Base-by-base conservation (phyloP, 1,140 invertebrate species). In the fruit fly (Drosophila melanogaster) region DNA sequence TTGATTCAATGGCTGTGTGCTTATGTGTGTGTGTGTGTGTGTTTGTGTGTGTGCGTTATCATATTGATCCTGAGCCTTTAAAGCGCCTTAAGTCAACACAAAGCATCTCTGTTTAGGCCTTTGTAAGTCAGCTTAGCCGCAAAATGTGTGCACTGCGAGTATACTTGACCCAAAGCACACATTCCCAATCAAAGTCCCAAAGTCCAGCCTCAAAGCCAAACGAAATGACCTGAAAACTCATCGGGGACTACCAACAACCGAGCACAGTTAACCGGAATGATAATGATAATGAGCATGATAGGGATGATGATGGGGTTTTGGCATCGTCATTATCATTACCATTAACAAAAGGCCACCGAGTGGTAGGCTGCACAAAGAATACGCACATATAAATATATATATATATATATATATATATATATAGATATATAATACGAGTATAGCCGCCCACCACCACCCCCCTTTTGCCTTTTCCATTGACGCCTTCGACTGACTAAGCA, bases 41-140 rank as follows among this genome's bases (percentile, higher is more conserved):
- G 14, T 6, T 4, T 5, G 7, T n/a, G 40, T 7, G 7, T 17
- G 15, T 12, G 22, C 33, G 22, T 14, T 24, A 19, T 24, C 3
- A 19, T 46, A 65, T 67, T 74, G 46, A 58, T 75, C 54, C 57
- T 54, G 75, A 62, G 61, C 73, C 69, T 55, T 65, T 75, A 70
- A 78, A 83, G 64, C 56, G 69, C 59, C 79, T 78, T 78, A 61
- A 69, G 70, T 78, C 64, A 59, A 44, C 49, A 62, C 67, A 53
- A 40, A 41, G 50, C 49, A 50, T 17, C 33, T 57, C 35, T 47
- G 33, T 33, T 55, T 65, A 30, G 60, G 59, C 60, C 46, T 75
- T 67, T 73, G 58, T 62, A 64, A 74, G 55, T 26, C 62, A 50
- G 73, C 74, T 69, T 77, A 77, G 50, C 40, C 50, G 54, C 61